A percentile compares a stretch with the other conserved stretches of the same genome.
These are phyloP conservation scores for Leptogaster cylindrica DNA, from an alignment of 2,888 invertebrate genomes.

Conservation along the genomic window DNA sequence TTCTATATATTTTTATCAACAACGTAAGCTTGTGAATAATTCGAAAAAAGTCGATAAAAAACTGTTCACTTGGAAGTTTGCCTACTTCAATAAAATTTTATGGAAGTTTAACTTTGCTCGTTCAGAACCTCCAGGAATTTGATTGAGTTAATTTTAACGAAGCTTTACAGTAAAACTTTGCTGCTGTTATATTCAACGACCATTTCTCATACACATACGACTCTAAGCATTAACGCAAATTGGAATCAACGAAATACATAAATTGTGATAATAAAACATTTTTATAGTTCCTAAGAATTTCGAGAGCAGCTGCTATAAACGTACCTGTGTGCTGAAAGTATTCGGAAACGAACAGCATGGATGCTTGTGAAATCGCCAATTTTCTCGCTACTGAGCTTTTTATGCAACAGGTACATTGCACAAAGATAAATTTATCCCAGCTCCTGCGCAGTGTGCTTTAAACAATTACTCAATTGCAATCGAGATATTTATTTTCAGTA, in stretches of 20 bases:
- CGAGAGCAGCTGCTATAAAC: slow-evolving; percentile 8
- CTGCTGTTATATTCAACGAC: background rate
- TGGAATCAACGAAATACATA: slow-evolving; percentile 13
- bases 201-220: slow-evolving; percentile 4
- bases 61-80: background rate
- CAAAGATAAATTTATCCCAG: slow-evolving; percentile 15
- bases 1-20: background rate
- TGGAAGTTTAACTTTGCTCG: slow-evolving; percentile 41
- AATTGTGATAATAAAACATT: slow-evolving; percentile 32
- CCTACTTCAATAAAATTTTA: slow-evolving; percentile 36
- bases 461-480: too few relatives aligned
- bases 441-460: background rate
- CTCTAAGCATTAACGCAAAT: background rate
- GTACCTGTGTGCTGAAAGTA: slow-evolving; percentile 5
- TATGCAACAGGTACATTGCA: slow-evolving; percentile 74
- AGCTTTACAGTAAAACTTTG: too few relatives aligned
- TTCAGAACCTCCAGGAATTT: slow-evolving; percentile 41
- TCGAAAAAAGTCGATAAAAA: slow-evolving; percentile 30
- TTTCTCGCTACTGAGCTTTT: slow-evolving; percentile 83
- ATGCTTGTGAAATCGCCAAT: slow-evolving; percentile 84
- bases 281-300: slow-evolving; percentile 21
- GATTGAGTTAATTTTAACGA: slow-evolving; percentile 8
- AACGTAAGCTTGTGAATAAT: slow-evolving; percentile 5
- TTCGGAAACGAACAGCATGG: slow-evolving; percentile 62
- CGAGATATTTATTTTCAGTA: too few relatives aligned